A percentile compares a stretch with the other conserved stretches of the same genome.
Conservation (phyloP, 2,113 vertebrate species). For the Xerus inauris region DNA sequence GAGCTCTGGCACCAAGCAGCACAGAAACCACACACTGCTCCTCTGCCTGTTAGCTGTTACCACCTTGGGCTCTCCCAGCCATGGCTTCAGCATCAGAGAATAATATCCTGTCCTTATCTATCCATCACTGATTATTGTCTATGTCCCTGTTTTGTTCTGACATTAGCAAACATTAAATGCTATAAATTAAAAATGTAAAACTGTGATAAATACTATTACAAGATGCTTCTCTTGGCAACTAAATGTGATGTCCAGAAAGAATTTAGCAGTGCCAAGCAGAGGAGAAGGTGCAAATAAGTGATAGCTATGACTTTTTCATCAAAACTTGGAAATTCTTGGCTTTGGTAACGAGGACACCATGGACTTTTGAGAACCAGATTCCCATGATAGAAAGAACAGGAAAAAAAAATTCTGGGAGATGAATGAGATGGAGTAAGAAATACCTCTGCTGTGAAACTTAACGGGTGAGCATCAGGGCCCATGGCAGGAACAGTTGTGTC, state of each 20-base stretch:
- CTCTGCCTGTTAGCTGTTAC: not conserved
- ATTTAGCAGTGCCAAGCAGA: not conserved
- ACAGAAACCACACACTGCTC: not conserved
- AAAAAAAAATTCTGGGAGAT: not conserved
- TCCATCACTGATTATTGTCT: not conserved
- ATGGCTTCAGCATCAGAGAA: not conserved
- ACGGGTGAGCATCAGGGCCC: not conserved
- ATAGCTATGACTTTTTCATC: not conserved
- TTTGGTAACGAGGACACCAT: not conserved
- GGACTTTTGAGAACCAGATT: not conserved
- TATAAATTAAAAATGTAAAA: not conserved
- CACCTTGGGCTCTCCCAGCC: not conserved
- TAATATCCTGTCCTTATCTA: not conserved
- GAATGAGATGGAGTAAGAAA: not conserved
- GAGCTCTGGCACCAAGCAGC: not conserved
- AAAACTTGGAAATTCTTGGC: slow-evolving; percentile 10
- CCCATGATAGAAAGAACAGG: not conserved
- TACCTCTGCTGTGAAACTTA: not conserved
- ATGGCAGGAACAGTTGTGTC: not conserved
- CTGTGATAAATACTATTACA: not conserved
- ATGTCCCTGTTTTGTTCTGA: not conserved
- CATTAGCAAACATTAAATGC: not conserved
- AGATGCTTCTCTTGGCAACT: not conserved
- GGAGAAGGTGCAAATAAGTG: not conserved
- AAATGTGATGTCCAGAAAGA: not conserved